phyloP scores from a whole-genome alignment of 2,888 invertebrate species.

The Subacronicta megacephala region DNA sequence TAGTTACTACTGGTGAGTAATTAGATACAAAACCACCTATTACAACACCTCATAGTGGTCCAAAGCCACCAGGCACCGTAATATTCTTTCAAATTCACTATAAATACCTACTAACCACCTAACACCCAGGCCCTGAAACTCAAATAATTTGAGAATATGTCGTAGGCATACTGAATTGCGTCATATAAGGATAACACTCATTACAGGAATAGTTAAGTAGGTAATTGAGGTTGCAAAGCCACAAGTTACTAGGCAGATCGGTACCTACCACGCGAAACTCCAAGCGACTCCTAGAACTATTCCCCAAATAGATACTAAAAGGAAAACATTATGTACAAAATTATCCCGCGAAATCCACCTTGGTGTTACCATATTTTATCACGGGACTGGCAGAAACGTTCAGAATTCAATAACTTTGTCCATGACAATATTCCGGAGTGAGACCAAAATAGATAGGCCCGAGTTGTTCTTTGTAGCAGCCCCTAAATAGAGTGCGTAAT shows the following conservation, averaged over 20 bases:
- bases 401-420: constrained; percentile 82
- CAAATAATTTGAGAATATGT: background rate
- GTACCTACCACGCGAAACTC: background rate
- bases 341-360: constrained; percentile 58
- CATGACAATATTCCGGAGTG: constrained; percentile 83
- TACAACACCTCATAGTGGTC: too few species aligned
- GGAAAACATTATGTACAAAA: constrained; percentile 38
- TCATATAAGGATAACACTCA: background rate
- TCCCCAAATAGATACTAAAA: constrained; percentile 22
- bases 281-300: background rate
- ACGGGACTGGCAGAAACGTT: constrained; percentile 61
- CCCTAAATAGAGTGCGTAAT: constrained; percentile 89
- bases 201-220: constrained; percentile 5
- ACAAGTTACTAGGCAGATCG: background rate
- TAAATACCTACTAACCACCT: too few species aligned
- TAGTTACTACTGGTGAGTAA: too few species aligned
- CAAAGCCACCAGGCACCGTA: too few species aligned
- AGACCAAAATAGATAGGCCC: constrained; percentile 87
- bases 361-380: constrained; percentile 59
- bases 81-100: too few species aligned
- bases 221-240: background rate
- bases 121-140: background rate
- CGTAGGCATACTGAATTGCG: background rate
- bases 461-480: constrained; percentile 86
- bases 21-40: too few species aligned